Conservation (phyloP, 2,888 invertebrate species). For the Penaeus monodon region DNA sequence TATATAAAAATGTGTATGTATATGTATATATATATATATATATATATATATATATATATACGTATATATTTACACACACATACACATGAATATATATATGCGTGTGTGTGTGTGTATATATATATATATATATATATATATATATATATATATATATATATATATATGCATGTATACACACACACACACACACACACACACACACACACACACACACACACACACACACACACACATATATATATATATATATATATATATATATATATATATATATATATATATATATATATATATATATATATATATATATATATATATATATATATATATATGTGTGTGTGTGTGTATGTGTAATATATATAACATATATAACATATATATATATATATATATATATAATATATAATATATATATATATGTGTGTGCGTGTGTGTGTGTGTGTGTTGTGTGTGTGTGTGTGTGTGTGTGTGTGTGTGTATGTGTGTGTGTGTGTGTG, state of each 20-base stretch:
- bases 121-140: too few species aligned
- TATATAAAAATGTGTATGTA: neutral
- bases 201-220: neutral
- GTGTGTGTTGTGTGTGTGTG: neutral
- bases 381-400: conserved; percentile 2
- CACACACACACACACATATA: neutral
- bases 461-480: conserved; percentile 5
- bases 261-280: neutral
- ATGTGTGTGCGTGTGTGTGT: neutral
- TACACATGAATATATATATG: neutral
- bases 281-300: conserved; percentile 15
- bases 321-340: conserved; percentile 26
- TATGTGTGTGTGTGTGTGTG: conserved; percentile 3
- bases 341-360: conserved; percentile 8
- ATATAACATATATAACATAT: too few species aligned
- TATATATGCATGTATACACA: neutral
- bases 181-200: neutral
- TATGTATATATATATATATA: neutral
- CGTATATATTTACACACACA: neutral
- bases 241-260: neutral
- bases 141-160: too few species aligned
- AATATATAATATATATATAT: neutral
- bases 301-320: conserved; percentile 28
- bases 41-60: neutral
- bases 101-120: neutral